Base-by-base conservation (phyloP, 2,113 vertebrate species). In the Cisticola juncidis region DNA sequence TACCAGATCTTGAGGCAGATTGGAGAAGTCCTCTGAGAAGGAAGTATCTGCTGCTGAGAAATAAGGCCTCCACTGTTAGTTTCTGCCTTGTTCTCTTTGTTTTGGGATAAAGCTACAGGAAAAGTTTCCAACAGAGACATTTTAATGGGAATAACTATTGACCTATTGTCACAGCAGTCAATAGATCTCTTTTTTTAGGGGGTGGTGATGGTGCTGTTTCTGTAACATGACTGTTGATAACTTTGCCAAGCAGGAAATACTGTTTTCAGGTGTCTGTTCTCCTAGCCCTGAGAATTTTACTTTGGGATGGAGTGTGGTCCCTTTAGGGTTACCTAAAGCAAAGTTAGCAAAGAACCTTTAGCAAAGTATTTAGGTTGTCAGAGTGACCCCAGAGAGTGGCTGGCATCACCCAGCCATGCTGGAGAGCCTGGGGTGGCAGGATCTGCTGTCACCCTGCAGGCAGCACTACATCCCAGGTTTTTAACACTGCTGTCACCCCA, bases 151-250 rank as follows among this genome's bases (percentile, higher is more conserved):
- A 20, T 57, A n/a, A 50, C 53, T 68, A 48, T 21, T 26, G 44
- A 16, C 15, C 76, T 38, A 38, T 38, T 19, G 26, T 54, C 45
- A 56, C 33, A n/a, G 28, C 14, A 29, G 56, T 24, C 25, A n/a
- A 4, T 0, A 11, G 6, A 40, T 21, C 2, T 22, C 26, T 15
- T 8, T 56, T 56, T 51, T 26, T 1, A 15, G 7, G 29, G 12
- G 21, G 25, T 35, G 11, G 4, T 62, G 23, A 7, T 45, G 21
- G 24, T 60, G 35, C 2, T 60, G 58, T 36, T 16, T 33, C 5
- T 47, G 28, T 64, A 14, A 18, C 4, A 2, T 11, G 33, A 22
- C 17, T 15, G 5, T 14, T 40, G 35, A 14, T 51, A 64, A 33
- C 20, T 58, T 79, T 58, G 20, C 29, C 42, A 54, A 40, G 31